Base-by-base conservation (phyloP, 2,888 invertebrate species). In the Pantelozetes paolii region DNA sequence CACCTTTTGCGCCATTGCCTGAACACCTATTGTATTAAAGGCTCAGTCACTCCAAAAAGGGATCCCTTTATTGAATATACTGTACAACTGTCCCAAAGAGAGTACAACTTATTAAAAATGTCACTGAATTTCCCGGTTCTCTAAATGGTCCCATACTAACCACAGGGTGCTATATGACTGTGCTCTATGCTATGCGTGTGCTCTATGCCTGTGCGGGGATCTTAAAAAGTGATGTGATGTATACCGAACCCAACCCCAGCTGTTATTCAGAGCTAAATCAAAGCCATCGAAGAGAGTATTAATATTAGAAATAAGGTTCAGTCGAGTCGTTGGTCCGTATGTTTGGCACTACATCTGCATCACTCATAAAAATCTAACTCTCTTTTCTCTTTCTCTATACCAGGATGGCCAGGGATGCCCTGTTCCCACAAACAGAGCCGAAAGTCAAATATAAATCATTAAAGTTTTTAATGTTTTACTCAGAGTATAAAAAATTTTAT, bases 51-150 rank as follows among this genome's bases (percentile, higher is more conserved):
- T 64, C n/a, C 8, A 64, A 36, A 36, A 36, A 36, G 36, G 36
- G 64, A 36, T 64, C 64, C 32, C 20, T 64, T 36, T 36, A n/a
- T 64, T 5, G 9, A 8, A 5, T 2, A 8, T 2, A 57, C 23
- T 20, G 6, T 57, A 57, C n/a, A n/a, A n/a, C n/a, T n/a, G n/a
- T 18, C 20, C 30, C n/a, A 57, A 23, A 23, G 57, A 36, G 36
- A 36, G 64, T 64, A 36, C n/a, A 64, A 64, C 64, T 64, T 64
- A 64, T 64, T 36, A 64, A 64, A 64, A 36, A 64, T 64, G 64
- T 64, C 36, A 64, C 36, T 59, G 23, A 15, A 64, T 64, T 62
- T 62, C 15, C 62, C 62, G 30, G 30, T 30, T 62, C 62, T 32
- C 59, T 28, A 59, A 28, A 59, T 23, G 26, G 28, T 11, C 32